Evolutionary conservation across 1,140 invertebrate genomes (phyloP).

Genomic region (Brachionus sp.): DNA sequence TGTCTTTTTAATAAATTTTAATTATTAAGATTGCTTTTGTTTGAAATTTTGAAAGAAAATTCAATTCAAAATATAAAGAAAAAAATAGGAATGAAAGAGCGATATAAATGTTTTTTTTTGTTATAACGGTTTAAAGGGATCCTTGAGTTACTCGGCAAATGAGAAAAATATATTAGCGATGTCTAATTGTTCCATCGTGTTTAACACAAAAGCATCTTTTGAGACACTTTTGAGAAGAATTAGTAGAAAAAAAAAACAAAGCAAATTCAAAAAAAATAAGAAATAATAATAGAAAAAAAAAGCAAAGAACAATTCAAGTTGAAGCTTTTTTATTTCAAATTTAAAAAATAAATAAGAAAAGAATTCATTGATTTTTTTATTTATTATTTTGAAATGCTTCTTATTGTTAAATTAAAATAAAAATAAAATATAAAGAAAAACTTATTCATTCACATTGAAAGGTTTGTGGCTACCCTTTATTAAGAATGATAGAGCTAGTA

Average conservation of each 20-base stretch:
- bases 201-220: not conserved
- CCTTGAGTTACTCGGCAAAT: not conserved
- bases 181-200: not conserved
- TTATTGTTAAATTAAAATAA: not conserved
- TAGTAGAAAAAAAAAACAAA: not conserved
- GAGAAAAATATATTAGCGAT: not conserved
- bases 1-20: slow-evolving; percentile 39
- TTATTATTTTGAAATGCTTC: slow-evolving; percentile 31
- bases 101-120: not conserved
- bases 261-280: not conserved
- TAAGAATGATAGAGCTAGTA: not conserved
- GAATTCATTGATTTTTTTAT: slow-evolving; percentile 41
- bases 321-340: slow-evolving; percentile 14
- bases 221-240: not conserved
- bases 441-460: not conserved
- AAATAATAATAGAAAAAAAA: not conserved
- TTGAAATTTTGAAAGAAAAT: slow-evolving; percentile 7
- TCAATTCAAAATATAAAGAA: not conserved
- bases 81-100: not conserved
- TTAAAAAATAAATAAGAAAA: not conserved
- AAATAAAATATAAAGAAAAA: slow-evolving; percentile 11
- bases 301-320: slow-evolving; percentile 33
- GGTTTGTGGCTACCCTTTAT: not conserved
- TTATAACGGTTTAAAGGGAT: slow-evolving; percentile 8
- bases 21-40: slow-evolving; percentile 40